Percentiles rank a stretch among this genome's conserved stretches.
Conservation (phyloP, 2,888 invertebrate species). For the Lasioglossum figueresi region DNA sequence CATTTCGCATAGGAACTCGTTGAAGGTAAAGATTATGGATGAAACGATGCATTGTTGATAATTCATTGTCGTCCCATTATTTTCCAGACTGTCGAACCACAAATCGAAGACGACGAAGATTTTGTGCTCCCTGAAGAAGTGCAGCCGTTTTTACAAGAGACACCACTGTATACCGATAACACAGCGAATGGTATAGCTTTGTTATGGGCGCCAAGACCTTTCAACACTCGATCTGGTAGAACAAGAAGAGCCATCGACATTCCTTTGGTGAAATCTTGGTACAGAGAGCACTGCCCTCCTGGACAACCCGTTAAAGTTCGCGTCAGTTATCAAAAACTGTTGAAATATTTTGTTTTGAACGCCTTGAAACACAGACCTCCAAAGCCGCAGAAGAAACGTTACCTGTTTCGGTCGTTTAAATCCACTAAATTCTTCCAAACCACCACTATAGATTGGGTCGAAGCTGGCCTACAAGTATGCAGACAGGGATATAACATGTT, state of each 20-base stretch:
- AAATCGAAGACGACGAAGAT: constrained; percentile 97
- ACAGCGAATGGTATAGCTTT: constrained; percentile 99
- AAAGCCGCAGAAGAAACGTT: constrained; percentile 99
- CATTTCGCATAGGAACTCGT: constrained; percentile 96
- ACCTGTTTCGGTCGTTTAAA: constrained; percentile 99
- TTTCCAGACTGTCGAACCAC: constrained; percentile 88
- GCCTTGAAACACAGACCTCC: constrained; percentile 98
- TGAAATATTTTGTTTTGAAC: constrained; percentile 99
- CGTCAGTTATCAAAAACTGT: constrained; percentile 98
- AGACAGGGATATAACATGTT: constrained; percentile 99
- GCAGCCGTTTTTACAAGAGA: constrained; percentile 96
- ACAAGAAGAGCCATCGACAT: constrained; percentile 97
- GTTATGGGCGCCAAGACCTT: constrained; percentile 99
- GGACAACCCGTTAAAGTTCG: constrained; percentile 99
- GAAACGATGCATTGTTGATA: too few relatives aligned
- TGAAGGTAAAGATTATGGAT: constrained; percentile 86
- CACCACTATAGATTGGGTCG: constrained; percentile 99
- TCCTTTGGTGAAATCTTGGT: constrained; percentile 99
- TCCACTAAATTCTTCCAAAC: constrained; percentile 99
- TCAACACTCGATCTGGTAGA: constrained; percentile 97
- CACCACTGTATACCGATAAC: constrained; percentile 98
- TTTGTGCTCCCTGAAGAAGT: constrained; percentile 96
- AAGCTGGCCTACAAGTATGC: constrained; percentile 99
- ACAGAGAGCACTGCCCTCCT: constrained; percentile 96
- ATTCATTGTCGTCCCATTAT: background rate